phyloP scores from a whole-genome alignment of 2,797 vertebrate genomes.

The Scolopax bukidnonensis region DNA sequence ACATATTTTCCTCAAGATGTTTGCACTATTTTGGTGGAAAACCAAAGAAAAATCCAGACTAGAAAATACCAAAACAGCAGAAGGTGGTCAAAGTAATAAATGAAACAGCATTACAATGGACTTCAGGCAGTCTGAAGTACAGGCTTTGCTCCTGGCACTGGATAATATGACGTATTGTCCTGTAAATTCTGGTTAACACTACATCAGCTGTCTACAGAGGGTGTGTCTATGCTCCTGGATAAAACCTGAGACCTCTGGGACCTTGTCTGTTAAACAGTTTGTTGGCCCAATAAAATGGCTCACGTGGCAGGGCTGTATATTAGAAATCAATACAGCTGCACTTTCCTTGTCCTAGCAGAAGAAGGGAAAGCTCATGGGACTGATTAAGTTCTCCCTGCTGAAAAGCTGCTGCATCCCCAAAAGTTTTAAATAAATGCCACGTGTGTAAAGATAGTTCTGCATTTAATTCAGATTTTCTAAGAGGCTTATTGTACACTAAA shows the following conservation, averaged over 20 bases:
- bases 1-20: not conserved
- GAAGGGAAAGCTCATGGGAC: slow-evolving; percentile 41
- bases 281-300: slow-evolving; percentile 44
- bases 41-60: not conserved
- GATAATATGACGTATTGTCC: slow-evolving; percentile 38
- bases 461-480: not conserved
- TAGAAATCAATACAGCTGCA: slow-evolving; percentile 58
- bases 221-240: not conserved
- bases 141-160: not conserved
- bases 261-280: slow-evolving; percentile 37
- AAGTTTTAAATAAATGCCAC: not conserved
- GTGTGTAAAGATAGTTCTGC: not conserved
- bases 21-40: not conserved
- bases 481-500: not conserved
- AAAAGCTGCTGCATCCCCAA: slow-evolving; percentile 11
- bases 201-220: not conserved
- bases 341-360: slow-evolving; percentile 2
- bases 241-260: slow-evolving; percentile 6
- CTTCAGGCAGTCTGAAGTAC: not conserved
- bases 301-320: slow-evolving; percentile 3
- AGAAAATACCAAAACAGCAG: not conserved
- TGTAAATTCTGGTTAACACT: not conserved
- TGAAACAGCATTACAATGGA: accelerated
- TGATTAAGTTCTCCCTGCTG: slow-evolving; percentile 49
- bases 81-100: not conserved